Evolutionary conservation across 2,888 invertebrate genomes (phyloP).

Genomic region (Molanna angustata): DNA sequence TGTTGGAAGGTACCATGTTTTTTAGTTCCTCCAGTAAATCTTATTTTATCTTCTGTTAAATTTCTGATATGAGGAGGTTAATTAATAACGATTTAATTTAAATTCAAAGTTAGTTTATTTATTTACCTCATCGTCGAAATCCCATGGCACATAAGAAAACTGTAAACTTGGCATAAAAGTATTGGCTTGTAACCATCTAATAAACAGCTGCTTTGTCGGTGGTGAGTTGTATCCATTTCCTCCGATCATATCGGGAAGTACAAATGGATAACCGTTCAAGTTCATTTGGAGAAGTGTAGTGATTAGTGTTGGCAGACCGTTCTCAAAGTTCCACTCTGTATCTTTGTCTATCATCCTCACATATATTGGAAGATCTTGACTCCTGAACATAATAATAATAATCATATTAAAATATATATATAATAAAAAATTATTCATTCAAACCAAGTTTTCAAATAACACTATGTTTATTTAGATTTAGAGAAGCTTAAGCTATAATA

Average conservation of each 20-base stretch:
- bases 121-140: slow-evolving; percentile 54
- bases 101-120: too few species aligned
- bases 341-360: slow-evolving; percentile 74
- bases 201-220: slow-evolving; percentile 59
- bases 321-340: slow-evolving; percentile 61
- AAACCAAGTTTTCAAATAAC: not conserved
- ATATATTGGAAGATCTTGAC: slow-evolving; percentile 65
- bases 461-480: too few species aligned
- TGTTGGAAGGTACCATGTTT: too few species aligned
- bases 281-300: slow-evolving; percentile 53
- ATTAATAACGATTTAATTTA: too few species aligned
- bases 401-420: too few species aligned
- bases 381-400: too few species aligned
- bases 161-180: slow-evolving; percentile 76
- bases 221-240: slow-evolving; percentile 58
- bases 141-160: slow-evolving; percentile 76
- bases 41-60: too few species aligned
- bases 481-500: not conserved
- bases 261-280: slow-evolving; percentile 53
- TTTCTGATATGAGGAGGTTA: too few species aligned
- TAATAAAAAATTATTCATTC: slow-evolving; percentile 1
- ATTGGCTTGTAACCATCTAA: slow-evolving; percentile 74
- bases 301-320: slow-evolving; percentile 66
- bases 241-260: slow-evolving; percentile 77
- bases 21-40: too few species aligned